These are phyloP conservation scores for Margarornis squamiger DNA, from an alignment of 2,797 vertebrate genomes.

Conservation along the genomic window DNA sequence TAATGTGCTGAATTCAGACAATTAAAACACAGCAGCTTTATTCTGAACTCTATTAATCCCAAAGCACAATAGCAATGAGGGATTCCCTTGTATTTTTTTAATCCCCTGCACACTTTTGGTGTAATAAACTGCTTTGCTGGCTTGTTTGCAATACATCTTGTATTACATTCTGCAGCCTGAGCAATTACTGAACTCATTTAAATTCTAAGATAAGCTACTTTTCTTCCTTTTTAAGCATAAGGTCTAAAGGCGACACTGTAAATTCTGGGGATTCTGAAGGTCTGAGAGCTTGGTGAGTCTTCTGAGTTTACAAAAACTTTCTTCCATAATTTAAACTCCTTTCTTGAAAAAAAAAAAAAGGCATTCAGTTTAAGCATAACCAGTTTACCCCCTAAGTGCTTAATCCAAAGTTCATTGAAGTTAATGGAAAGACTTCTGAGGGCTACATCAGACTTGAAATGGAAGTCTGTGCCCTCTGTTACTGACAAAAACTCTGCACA, in stretches of 20 bases:
- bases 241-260: background rate
- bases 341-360: background rate
- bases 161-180: background rate
- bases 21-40: background rate
- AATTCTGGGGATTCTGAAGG: background rate
- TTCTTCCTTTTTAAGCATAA: background rate
- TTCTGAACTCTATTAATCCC: conserved; percentile 27
- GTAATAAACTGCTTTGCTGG: conserved; percentile 10
- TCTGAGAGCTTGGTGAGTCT: background rate
- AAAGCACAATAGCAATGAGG: conserved; percentile 2
- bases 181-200: conserved; percentile 43
- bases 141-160: conserved; percentile 26
- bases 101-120: background rate
- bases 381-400: background rate
- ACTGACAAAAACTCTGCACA: background rate
- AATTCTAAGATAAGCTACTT: conserved; percentile 46
- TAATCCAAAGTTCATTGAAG: conserved; percentile 32
- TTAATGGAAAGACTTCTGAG: background rate
- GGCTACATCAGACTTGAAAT: conserved; percentile 5
- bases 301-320: background rate
- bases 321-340: background rate
- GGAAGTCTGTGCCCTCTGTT: conserved; percentile 28
- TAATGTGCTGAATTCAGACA: background rate
- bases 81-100: conserved; percentile 19
- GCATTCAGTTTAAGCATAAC: background rate